Evolutionary conservation across 2,113 vertebrate genomes (phyloP).

Genomic region (Tautogolabrus adspersus): DNA sequence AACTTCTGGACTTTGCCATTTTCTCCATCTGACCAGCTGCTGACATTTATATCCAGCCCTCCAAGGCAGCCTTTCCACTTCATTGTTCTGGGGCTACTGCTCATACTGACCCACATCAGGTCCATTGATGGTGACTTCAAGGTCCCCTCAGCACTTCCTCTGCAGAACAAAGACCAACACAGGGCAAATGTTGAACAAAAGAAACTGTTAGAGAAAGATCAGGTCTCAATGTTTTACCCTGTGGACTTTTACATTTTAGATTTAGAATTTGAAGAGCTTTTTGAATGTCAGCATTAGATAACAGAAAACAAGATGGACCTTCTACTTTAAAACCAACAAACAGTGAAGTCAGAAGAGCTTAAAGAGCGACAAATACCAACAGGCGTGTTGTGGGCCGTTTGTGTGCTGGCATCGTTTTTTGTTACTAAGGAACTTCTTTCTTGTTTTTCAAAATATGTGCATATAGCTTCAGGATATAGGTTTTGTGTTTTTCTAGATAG

Average conservation of each 20-base stretch:
- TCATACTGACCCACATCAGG: slow-evolving; percentile 33
- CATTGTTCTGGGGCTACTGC: slow-evolving; percentile 54
- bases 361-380: too few species aligned
- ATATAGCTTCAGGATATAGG: too few species aligned
- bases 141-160: slow-evolving; percentile 35
- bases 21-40: slow-evolving; percentile 10
- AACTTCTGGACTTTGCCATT: too few species aligned
- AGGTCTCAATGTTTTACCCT: slow-evolving; percentile 51
- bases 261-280: background rate
- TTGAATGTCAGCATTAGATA: slow-evolving; percentile 55
- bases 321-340: too few species aligned
- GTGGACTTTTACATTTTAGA: slow-evolving; percentile 19
- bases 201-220: slow-evolving; percentile 63
- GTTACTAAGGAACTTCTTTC: too few species aligned
- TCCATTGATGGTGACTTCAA: slow-evolving; percentile 52
- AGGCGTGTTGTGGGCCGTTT: background rate
- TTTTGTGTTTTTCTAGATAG: too few species aligned
- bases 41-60: slow-evolving; percentile 71
- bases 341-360: too few species aligned
- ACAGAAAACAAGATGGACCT: slow-evolving; percentile 11
- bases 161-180: slow-evolving; percentile 23
- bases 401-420: background rate
- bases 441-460: too few species aligned
- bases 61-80: slow-evolving; percentile 43
- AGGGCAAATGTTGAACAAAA: slow-evolving; percentile 65